Conservation (phyloP, 2,797 vertebrate genomes). For the Sebastes kiyomatsui region DNA sequence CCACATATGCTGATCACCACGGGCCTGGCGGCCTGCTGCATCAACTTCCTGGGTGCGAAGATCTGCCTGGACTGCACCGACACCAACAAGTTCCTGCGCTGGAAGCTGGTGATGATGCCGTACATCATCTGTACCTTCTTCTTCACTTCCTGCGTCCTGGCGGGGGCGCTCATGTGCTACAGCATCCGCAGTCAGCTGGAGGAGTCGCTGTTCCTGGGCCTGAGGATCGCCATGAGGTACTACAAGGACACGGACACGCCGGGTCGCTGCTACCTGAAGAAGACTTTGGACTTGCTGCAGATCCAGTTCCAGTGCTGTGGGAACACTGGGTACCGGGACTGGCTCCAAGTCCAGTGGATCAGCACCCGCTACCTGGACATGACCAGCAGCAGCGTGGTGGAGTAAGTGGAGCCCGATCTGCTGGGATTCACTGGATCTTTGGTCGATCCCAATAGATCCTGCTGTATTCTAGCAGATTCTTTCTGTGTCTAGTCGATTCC, state of each 20-base stretch:
- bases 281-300: conserved; percentile 87
- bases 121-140: conserved; percentile 89
- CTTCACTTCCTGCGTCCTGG: conserved; percentile 88
- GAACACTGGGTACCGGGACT: conserved; percentile 87
- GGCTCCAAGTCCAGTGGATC: conserved; percentile 93
- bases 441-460: neutral
- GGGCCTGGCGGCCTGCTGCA: conserved; percentile 85
- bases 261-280: conserved; percentile 89
- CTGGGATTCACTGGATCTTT: neutral
- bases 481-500: neutral
- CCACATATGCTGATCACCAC: conserved; percentile 88
- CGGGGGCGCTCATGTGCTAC: conserved; percentile 88
- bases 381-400: conserved; percentile 83
- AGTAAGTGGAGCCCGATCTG: conserved; percentile 82
- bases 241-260: conserved; percentile 92
- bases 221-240: conserved; percentile 85
- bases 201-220: conserved; percentile 83
- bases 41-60: conserved; percentile 90
- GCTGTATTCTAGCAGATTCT: neutral
- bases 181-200: conserved; percentile 85
- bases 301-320: conserved; percentile 91
- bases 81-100: conserved; percentile 86
- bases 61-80: conserved; percentile 91
- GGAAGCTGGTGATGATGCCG: conserved; percentile 90
- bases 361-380: conserved; percentile 88